Evolutionary conservation across 2,797 vertebrate species (phyloP), one percentile per base, ranked within the genome.

Genomic region (Champsocephalus gunnari): DNA sequence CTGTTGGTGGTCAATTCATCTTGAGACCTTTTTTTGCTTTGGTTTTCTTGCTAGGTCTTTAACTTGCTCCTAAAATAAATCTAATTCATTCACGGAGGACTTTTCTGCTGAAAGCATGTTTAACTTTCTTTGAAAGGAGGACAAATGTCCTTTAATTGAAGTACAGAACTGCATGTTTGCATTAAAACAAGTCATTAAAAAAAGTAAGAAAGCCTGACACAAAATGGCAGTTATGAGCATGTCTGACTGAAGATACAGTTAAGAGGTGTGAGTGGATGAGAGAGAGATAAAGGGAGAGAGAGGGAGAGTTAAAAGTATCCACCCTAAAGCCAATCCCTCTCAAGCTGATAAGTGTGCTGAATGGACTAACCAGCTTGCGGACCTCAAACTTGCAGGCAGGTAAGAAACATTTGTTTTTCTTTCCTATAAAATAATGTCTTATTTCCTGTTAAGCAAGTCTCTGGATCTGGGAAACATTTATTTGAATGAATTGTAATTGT

Each of bases 281-380:
- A 75, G 47, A 72, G 69, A 38, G 68, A 71, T 77, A 50, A 60
- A 71, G 78, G 65, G 60, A 43, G 74, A 34, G 81, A 9, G 58
- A 60, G 71, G 28, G 77, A 51, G 91, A 84, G 88, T 85, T 90
- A 94, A 88, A 93, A 85, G 93, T 86, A 92, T 91, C 92, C 79
- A 56, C 81, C 83, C 83, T 90, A 73, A 89, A 89, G 87, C 85
- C 92, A 91, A 94, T 94, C 94, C 92, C 89, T 82, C 78, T 89
- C 87, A 93, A 94, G 94, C 93, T 93, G 88, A 93, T 94, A 93
- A 92, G 86, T 79, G 83, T 24, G 76, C 86, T 75, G 76, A 82
- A 87, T 82, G 85, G 89, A 88, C 87, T 87, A 83, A 82, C 73
- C 79, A 80, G 81, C 71, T 71, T 21, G 45, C 11, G 12, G 70